Evolutionary conservation across 1,140 invertebrate species (phyloP).

Genomic region (Heterodera schachtii): DNA sequence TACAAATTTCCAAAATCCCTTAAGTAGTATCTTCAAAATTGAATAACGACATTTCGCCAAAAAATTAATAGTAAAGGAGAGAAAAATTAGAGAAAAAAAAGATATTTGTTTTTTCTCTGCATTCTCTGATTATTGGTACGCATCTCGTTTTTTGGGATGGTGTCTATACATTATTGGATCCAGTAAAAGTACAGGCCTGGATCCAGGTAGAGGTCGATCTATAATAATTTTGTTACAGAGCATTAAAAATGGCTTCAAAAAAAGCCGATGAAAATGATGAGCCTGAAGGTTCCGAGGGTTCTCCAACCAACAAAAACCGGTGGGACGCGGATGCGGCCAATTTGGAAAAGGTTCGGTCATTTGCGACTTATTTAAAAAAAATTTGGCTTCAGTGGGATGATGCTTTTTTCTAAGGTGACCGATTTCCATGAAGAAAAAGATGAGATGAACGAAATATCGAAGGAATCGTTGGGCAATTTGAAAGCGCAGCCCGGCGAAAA

Average conservation of each 20-base stretch:
- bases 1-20: no score
- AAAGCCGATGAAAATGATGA: not conserved
- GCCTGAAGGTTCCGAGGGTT: not conserved
- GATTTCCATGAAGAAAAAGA: slow-evolving; percentile 38
- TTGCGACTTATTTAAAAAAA: not conserved
- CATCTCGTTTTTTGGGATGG: no score
- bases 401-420: slow-evolving; percentile 15
- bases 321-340: slow-evolving; percentile 4
- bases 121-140: no score
- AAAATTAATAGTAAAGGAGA: no score
- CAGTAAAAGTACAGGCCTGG: no score
- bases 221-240: not conserved
- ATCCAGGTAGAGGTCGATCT: no score
- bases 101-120: no score
- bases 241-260: not conserved
- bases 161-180: no score
- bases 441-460: slow-evolving; percentile 36
- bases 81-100: no score
- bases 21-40: no score
- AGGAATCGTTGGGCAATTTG: slow-evolving; percentile 36
- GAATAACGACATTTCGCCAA: no score
- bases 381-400: not conserved
- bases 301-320: not conserved
- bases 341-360: slow-evolving; percentile 1
- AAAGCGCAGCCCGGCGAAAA: slow-evolving; percentile 33